Evolutionary conservation across 2,113 vertebrate genomes (phyloP).

Genomic region (Microcebus jonahi): DNA sequence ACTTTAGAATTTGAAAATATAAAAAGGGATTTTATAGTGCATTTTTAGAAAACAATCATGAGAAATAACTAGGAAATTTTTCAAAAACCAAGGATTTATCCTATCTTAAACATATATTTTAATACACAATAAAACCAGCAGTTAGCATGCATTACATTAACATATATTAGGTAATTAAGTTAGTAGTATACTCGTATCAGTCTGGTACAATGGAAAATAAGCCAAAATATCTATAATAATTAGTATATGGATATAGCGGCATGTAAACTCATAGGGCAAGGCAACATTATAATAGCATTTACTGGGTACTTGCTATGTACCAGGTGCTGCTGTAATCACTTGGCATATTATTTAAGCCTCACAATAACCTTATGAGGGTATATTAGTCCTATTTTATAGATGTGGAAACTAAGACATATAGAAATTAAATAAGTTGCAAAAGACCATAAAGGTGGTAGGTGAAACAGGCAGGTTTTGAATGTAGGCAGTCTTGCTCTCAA

Average conservation of each 20-base stretch:
- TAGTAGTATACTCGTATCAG: not conserved
- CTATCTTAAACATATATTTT: not conserved
- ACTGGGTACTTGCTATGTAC: not conserved
- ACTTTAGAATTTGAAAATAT: not conserved
- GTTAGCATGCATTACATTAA: not conserved
- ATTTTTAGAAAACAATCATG: not conserved
- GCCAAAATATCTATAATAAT: not conserved
- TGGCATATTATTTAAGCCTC: not conserved
- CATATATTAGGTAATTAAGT: not conserved
- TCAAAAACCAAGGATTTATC: not conserved
- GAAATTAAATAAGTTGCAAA: not conserved
- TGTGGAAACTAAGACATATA: not conserved
- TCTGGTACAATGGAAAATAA: not conserved
- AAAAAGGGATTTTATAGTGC: not conserved
- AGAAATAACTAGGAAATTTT: not conserved
- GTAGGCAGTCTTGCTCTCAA: not conserved
- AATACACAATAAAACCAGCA: not conserved
- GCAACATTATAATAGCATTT: not conserved
- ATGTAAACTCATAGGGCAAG: not conserved
- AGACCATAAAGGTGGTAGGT: not conserved
- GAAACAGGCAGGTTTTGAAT: not conserved
- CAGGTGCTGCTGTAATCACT: not conserved
- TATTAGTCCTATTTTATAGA: not conserved
- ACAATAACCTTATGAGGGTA: not conserved
- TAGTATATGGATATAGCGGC: not conserved